A percentile compares a stretch with the other conserved stretches of the same genome.
Conservation (phyloP, 64 coral and sea anemone species). For the Dendronephthya gigantea region DNA sequence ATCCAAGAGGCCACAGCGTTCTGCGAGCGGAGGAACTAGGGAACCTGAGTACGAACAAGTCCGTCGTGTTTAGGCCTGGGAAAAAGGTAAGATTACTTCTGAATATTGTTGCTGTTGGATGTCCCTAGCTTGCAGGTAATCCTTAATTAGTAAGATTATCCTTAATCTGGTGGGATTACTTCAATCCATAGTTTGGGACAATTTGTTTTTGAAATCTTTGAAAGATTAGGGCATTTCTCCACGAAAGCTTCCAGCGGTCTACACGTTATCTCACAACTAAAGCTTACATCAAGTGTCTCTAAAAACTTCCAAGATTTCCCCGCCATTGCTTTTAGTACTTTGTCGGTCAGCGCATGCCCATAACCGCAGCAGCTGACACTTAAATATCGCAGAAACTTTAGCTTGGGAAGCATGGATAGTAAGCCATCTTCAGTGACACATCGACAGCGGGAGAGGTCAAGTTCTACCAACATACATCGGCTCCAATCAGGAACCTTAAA, state of each 20-base stretch:
- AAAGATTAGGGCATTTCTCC: constrained; percentile 15
- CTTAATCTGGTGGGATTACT: too few relatives aligned
- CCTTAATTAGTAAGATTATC: too few relatives aligned
- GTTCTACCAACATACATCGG: constrained; percentile 37
- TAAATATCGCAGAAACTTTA: constrained; percentile 52
- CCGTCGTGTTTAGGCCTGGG: not conserved
- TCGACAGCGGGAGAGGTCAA: constrained; percentile 81
- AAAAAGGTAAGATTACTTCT: not conserved
- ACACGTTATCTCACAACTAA: constrained; percentile 52
- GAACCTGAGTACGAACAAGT: not conserved
- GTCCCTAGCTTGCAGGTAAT: too few relatives aligned
- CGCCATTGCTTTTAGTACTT: constrained; percentile 44
- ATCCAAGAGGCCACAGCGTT: not conserved
- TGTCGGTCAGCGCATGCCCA: constrained; percentile 82
- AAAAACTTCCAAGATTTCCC: constrained; percentile 8
- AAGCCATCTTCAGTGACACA: constrained; percentile 54
- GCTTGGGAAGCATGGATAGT: constrained; percentile 38
- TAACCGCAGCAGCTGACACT: constrained; percentile 75
- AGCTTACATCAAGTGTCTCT: constrained; percentile 72
- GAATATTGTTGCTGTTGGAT: not conserved
- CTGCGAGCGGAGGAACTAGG: not conserved
- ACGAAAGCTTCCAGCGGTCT: constrained; percentile 30
- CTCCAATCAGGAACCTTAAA: constrained; percentile 49
- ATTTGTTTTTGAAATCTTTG: constrained; percentile 60
- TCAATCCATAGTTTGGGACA: constrained; percentile 39